Evolutionary conservation across 2,797 vertebrate genomes (phyloP).

Genomic region (Sternotherus odoratus): DNA sequence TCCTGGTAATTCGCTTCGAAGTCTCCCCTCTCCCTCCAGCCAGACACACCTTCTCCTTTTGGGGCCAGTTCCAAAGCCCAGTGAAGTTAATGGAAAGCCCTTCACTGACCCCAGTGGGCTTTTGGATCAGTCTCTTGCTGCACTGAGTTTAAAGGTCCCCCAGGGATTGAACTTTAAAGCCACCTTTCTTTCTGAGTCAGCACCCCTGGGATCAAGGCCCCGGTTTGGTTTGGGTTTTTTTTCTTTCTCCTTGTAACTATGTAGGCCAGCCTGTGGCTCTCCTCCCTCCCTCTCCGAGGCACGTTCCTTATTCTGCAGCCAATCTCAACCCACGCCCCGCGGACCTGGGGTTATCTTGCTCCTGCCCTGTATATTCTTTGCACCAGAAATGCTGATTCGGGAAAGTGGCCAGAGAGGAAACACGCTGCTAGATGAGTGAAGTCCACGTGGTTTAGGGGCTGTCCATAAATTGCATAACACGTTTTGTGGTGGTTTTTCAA

Average conservation of each 20-base stretch:
- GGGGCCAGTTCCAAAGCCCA: neutral
- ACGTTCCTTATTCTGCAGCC: neutral
- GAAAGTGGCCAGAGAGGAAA: neutral
- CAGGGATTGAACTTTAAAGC: neutral
- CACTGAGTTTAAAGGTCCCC: neutral
- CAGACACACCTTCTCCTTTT: neutral
- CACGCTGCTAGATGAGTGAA: neutral
- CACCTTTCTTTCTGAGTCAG: neutral
- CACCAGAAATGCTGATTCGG: neutral
- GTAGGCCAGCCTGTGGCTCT: neutral
- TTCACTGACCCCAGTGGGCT: neutral
- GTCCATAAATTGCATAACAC: neutral
- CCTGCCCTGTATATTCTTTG: neutral
- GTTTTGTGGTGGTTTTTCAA: neutral
- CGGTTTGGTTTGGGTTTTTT: neutral
- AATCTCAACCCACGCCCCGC: neutral
- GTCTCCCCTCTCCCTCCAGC: neutral
- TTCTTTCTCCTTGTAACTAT: neutral
- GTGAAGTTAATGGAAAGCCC: neutral
- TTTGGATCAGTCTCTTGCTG: neutral
- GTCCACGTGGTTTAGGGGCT: neutral
- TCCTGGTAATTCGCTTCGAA: neutral
- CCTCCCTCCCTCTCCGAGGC: neutral
- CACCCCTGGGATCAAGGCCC: neutral
- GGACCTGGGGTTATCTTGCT: neutral